Percentiles rank a stretch among this genome's conserved stretches.
Conservation (phyloP, 2,113 vertebrate species). For the Sphyrna mokarran region DNA sequence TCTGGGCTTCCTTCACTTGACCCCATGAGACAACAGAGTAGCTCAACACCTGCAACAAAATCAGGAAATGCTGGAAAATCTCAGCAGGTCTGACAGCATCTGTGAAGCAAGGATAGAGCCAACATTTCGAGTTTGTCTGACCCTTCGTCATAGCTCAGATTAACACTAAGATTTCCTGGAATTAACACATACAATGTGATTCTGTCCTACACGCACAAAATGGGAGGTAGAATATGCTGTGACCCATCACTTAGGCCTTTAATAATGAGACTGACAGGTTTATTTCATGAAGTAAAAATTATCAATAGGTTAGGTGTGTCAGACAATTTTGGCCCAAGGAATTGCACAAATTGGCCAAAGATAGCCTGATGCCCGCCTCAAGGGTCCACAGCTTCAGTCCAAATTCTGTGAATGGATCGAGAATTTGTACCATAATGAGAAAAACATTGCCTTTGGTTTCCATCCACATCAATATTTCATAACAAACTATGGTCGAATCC, state of each 20-base stretch:
- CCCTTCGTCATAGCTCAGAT: too few relatives aligned
- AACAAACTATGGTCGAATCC: slow-evolving; percentile 21
- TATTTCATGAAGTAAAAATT: background rate
- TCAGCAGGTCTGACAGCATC: too few relatives aligned
- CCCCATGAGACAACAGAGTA: background rate
- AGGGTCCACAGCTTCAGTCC: background rate
- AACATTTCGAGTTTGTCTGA: too few relatives aligned
- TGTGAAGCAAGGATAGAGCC: too few relatives aligned
- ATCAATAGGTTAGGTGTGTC: background rate
- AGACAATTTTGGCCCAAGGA: background rate
- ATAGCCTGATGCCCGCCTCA: background rate
- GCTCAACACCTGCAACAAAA: background rate
- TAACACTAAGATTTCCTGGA: too few relatives aligned
- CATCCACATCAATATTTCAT: slow-evolving; percentile 28
- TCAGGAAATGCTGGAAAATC: too few relatives aligned
- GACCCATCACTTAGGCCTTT: too few relatives aligned
- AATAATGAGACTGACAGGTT: background rate
- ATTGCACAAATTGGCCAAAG: background rate
- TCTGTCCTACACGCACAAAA: too few relatives aligned
- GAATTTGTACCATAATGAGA: background rate
- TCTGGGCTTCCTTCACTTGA: background rate
- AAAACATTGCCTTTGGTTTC: slow-evolving; percentile 9
- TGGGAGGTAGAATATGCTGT: background rate
- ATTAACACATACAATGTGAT: too few relatives aligned
- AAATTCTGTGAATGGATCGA: background rate